phyloP scores from a whole-genome alignment of 2,888 invertebrate species.

The Pyrochroa serraticornis region DNA sequence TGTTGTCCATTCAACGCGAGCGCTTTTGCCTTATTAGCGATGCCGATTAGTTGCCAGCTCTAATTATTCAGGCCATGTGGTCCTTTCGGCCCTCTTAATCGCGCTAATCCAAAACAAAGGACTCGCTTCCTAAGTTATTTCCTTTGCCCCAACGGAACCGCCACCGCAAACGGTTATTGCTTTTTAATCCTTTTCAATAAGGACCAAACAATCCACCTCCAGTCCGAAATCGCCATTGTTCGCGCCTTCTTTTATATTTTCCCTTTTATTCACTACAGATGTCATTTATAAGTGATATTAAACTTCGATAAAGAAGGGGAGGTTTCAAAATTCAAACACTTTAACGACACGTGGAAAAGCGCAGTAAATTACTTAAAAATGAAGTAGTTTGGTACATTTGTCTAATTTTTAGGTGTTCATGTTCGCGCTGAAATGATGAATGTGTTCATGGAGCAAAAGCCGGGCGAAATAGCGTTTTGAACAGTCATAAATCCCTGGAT shows the following conservation, averaged over 20 bases:
- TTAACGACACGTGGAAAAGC: no score
- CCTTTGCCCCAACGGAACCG: constrained; percentile 22
- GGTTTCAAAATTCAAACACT: neutral
- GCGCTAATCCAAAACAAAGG: constrained; percentile 35
- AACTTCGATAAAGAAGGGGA: constrained; percentile 16
- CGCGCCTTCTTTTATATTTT: constrained; percentile 23
- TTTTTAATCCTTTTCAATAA: constrained; percentile 33
- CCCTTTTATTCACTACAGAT: constrained; percentile 22
- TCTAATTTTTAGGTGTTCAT: constrained; percentile 14
- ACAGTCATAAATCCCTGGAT: constrained; percentile 24
- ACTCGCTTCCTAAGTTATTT: constrained; percentile 30
- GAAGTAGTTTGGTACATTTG: constrained; percentile 3
- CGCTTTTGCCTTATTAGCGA: constrained; percentile 43
- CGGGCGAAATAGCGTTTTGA: constrained; percentile 13
- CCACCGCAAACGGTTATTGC: constrained; percentile 30
- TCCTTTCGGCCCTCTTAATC: constrained; percentile 31
- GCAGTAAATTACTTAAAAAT: constrained; percentile 14
- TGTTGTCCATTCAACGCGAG: constrained; percentile 34
- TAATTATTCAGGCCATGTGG: constrained; percentile 39
- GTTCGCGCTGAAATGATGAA: constrained; percentile 8
- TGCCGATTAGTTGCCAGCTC: constrained; percentile 40
- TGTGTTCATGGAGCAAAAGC: constrained; percentile 8
- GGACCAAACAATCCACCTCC: constrained; percentile 30
- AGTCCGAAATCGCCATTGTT: constrained; percentile 22
- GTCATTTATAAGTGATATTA: constrained; percentile 27